phyloP scores from a whole-genome alignment of 2,113 vertebrate species.

The Riparia riparia region DNA sequence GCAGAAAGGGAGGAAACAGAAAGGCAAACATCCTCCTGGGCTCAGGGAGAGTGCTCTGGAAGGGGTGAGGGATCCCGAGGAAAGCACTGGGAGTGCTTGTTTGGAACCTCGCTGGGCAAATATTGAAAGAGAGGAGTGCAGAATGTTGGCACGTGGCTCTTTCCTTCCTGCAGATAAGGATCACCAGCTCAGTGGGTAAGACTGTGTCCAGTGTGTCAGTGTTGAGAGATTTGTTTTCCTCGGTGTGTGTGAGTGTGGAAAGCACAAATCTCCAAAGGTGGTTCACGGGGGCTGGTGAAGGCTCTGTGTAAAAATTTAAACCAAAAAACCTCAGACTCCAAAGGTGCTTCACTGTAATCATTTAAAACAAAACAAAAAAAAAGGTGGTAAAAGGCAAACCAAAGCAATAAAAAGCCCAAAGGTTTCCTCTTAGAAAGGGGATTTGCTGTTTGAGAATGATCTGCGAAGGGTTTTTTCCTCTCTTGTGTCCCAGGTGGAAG shows the following conservation, averaged over 20 bases:
- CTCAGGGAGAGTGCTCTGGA: not conserved
- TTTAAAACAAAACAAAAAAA: not conserved
- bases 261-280: not conserved
- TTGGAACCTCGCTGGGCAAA: not conserved
- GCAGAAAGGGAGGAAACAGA: not conserved
- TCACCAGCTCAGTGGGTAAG: not conserved
- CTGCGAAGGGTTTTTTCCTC: not conserved
- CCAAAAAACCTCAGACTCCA: not conserved
- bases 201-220: not conserved
- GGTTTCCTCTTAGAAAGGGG: not conserved
- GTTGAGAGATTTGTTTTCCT: not conserved
- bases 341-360: not conserved
- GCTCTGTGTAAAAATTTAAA: not conserved
- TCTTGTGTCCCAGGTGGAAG: not conserved
- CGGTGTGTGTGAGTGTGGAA: not conserved
- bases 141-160: not conserved
- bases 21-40: not conserved
- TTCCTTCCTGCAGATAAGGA: not conserved
- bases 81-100: not conserved
- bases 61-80: not conserved
- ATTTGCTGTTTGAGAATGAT: not conserved
- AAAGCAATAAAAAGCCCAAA: not conserved
- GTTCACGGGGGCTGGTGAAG: not conserved
- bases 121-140: not conserved
- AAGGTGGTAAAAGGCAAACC: accelerated